Conservation (phyloP, 92 coral and sea anemone genomes). For the Palythoa heliodiscus region DNA sequence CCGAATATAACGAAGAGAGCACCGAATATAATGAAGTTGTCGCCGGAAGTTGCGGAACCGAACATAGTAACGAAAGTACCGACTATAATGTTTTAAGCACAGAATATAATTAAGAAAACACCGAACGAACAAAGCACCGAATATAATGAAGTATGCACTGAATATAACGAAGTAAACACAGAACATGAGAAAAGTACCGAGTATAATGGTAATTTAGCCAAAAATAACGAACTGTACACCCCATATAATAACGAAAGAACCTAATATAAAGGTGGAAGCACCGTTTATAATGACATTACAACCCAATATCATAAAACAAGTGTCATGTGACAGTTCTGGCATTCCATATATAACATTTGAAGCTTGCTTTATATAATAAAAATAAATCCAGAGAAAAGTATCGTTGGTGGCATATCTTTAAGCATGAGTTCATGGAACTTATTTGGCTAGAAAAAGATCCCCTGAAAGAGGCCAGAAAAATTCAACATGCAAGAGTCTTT, state of each 20-base stretch:
- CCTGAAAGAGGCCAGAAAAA: too few species aligned
- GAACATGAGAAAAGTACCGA: background rate
- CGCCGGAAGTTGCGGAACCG: slow-evolving; percentile 5
- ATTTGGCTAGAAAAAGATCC: too few species aligned
- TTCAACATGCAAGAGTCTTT: too few species aligned
- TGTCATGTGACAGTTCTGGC: too few species aligned
- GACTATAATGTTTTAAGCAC: background rate
- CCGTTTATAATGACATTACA: too few species aligned
- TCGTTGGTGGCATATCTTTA: too few species aligned
- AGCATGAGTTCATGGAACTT: too few species aligned
- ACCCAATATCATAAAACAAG: too few species aligned
- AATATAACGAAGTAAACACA: background rate
- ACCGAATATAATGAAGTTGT: slow-evolving; percentile 3
- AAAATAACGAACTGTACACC: background rate
- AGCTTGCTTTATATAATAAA: too few species aligned
- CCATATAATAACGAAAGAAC: background rate
- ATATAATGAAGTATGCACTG: background rate
- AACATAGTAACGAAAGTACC: slow-evolving; percentile 8
- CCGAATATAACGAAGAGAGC: slow-evolving; percentile 14
- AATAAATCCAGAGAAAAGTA: too few species aligned
- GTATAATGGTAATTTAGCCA: background rate
- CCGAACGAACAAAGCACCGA: slow-evolving; percentile 6
- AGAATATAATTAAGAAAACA: slow-evolving; percentile 1
- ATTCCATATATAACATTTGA: too few species aligned
- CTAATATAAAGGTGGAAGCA: background rate